Base-by-base conservation (phyloP, 2,113 vertebrate species). In the Scomber scombrus region DNA sequence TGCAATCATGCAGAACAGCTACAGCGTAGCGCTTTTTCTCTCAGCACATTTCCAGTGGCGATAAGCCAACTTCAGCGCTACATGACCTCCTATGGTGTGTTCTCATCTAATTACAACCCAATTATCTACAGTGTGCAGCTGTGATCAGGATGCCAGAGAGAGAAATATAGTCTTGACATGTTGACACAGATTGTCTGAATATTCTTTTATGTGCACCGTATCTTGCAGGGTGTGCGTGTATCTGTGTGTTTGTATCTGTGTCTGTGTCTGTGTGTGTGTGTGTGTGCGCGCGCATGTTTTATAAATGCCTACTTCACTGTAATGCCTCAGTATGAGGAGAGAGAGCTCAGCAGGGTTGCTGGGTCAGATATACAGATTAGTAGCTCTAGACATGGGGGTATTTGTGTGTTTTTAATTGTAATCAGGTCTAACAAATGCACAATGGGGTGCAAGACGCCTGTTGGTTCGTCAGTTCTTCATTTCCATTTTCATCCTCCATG, bases 61-160 rank as follows among this genome's bases (percentile, higher is more conserved):
- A 23, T 23, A 18, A 51, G 13, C 64, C 63, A 7, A 61, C 69
- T 78, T 70, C 49, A 73, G 21, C 84, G 13, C 58, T 50, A 65
- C 80, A 67, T 56, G 81, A 71, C 71, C 83, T 74, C 82, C 83
- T 67, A 14, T 70, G 50, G 80, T 52, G 67, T 73, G 52, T 79
- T 88, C 71, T 73, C 57, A 65, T 76, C 67, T 91, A 90, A 93
- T 90, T 91, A 86, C 71, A 77, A 69, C 18, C 84, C 80, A 87
- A 88, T 93, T 93, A 89, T 77, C 73, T 66, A 9, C 78, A 64
- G 19, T 61, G 78, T 79, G 62, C 81, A 73, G 84, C 82, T 89
- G 88, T 78, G 86, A 88, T 85, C 70, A 56, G 57, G 29, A 61
- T 34, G 29, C 62, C 71, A 74, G 50, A 5, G 60, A 76, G 78